Conservation (phyloP, 2,797 vertebrate species). For the Sebastiscus albofasciatus region DNA sequence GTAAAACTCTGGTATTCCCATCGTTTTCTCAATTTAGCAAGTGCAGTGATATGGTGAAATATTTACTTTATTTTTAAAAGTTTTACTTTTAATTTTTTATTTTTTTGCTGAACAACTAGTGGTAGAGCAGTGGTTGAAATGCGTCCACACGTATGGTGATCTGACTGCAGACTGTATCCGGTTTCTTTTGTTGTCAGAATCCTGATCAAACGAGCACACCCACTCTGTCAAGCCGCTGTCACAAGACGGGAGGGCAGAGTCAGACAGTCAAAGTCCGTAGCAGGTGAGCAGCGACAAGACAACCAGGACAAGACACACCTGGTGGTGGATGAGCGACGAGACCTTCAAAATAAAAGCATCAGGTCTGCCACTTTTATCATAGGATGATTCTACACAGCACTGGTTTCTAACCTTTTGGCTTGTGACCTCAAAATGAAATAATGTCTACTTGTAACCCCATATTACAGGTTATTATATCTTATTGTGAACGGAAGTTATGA, state of each 20-base stretch:
- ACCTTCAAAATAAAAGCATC: conserved; percentile 54
- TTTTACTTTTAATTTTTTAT: not conserved
- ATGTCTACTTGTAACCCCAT: not conserved
- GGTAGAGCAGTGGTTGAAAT: not conserved
- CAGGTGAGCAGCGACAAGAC: conserved; percentile 59
- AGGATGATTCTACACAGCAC: rapidly evolving
- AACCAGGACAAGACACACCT: not conserved
- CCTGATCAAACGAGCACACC: conserved; percentile 79
- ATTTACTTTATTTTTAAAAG: not conserved
- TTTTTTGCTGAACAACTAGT: not conserved
- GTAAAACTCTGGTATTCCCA: not conserved
- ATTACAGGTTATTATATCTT: not conserved
- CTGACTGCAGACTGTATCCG: conserved; percentile 66
- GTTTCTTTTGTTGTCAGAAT: conserved; percentile 70
- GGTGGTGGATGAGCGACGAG: rapidly evolving
- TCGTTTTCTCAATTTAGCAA: not conserved
- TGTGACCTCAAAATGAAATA: not conserved
- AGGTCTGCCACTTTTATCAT: not conserved
- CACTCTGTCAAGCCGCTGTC: conserved; percentile 70
- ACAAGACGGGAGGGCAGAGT: conserved; percentile 78
- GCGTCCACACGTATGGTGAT: not conserved
- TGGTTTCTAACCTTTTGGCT: not conserved
- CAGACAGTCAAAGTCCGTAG: conserved; percentile 49
- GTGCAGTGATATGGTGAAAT: not conserved
- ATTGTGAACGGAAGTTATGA: not conserved